These are phyloP conservation scores for Drosophila miranda DNA, from an alignment of 1,140 invertebrate genomes.

Conservation along the genomic window DNA sequence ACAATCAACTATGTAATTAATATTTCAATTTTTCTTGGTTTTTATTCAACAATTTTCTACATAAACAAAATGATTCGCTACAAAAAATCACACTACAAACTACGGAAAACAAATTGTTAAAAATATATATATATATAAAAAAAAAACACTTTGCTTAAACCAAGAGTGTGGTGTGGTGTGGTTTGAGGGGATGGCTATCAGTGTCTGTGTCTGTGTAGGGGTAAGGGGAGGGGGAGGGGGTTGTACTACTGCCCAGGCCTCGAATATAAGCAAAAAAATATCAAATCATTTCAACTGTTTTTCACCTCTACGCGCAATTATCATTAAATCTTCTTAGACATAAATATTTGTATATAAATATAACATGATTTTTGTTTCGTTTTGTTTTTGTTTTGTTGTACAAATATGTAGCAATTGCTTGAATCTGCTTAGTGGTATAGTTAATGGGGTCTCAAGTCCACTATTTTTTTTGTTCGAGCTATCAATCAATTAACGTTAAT, in stretches of 20 bases:
- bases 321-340: slow-evolving; percentile 41
- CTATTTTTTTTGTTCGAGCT: slow-evolving; percentile 35
- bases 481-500: slow-evolving; percentile 13
- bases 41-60: slow-evolving; percentile 49
- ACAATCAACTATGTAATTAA: slow-evolving; percentile 27
- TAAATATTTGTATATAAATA: slow-evolving; percentile 73
- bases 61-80: slow-evolving; percentile 45
- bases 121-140: slow-evolving; percentile 27
- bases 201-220: slow-evolving; percentile 2
- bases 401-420: slow-evolving; percentile 71
- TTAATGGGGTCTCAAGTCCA: slow-evolving; percentile 50
- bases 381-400: slow-evolving; percentile 37
- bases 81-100: slow-evolving; percentile 54
- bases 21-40: slow-evolving; percentile 14
- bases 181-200: not conserved
- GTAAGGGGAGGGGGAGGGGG: not conserved
- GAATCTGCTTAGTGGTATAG: slow-evolving; percentile 63
- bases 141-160: slow-evolving; percentile 38
- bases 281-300: slow-evolving; percentile 39
- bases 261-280: slow-evolving; percentile 41
- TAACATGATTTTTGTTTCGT: slow-evolving; percentile 58
- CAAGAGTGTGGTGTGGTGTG: slow-evolving; percentile 12
- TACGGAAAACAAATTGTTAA: slow-evolving; percentile 55
- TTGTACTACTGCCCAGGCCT: slow-evolving; percentile 31
- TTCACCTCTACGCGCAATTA: slow-evolving; percentile 73